Evolutionary conservation across 1,140 invertebrate genomes (phyloP).

Genomic region (Lepidurus arcticus): DNA sequence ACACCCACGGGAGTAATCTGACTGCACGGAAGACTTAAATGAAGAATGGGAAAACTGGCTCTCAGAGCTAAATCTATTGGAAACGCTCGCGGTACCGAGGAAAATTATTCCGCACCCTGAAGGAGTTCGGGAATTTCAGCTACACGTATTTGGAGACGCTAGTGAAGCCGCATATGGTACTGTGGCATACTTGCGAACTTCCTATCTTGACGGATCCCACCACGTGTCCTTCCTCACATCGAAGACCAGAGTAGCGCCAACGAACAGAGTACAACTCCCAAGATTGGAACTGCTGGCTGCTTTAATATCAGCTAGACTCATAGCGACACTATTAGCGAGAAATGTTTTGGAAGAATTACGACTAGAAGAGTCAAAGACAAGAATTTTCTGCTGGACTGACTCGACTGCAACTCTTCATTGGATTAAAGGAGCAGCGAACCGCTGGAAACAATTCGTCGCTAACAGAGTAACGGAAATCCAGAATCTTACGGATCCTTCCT

Average conservation of each 20-base stretch:
- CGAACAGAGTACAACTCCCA: constrained; percentile 36
- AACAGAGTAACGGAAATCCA: constrained; percentile 45
- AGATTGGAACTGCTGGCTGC: constrained; percentile 36
- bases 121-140: background rate
- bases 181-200: constrained; percentile 30
- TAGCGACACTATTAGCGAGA: no score
- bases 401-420: constrained; percentile 43
- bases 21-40: background rate
- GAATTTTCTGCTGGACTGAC: constrained; percentile 41
- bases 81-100: background rate
- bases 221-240: constrained; percentile 17
- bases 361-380: background rate
- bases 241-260: constrained; percentile 36
- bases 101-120: background rate
- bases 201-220: background rate
- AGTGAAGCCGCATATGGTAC: constrained; percentile 29
- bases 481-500: constrained; percentile 10
- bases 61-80: background rate
- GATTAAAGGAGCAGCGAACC: constrained; percentile 40
- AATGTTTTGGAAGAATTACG: constrained; percentile 9
- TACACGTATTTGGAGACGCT: constrained; percentile 34
- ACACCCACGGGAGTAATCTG: background rate
- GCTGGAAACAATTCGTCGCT: constrained; percentile 45
- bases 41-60: background rate
- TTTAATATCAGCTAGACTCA: constrained; percentile 25